These are phyloP conservation scores for Dicyrtomina minuta DNA, from an alignment of 2,888 invertebrate species.

Conservation along the genomic window DNA sequence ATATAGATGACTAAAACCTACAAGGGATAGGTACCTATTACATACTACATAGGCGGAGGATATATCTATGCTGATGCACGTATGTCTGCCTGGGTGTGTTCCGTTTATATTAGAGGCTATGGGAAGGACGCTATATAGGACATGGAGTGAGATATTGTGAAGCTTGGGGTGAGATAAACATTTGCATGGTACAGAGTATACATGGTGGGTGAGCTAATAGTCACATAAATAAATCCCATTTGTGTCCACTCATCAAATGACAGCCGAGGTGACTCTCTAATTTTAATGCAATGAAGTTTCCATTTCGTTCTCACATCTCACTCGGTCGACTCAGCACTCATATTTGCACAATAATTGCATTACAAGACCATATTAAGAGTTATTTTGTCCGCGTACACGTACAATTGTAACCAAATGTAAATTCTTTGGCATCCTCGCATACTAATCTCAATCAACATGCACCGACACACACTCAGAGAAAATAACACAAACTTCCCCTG, in stretches of 20 bases:
- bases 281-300: conserved; percentile 9
- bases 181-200: not conserved
- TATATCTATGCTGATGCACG: not conserved
- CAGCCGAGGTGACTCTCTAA: conserved; percentile 15
- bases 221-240: conserved; percentile 26
- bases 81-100: not conserved
- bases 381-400: conserved; percentile 14
- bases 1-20: no score
- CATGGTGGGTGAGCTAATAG: conserved; percentile 7
- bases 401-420: not conserved
- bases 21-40: no score
- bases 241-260: conserved; percentile 27
- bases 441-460: not conserved
- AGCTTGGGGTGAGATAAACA: not conserved
- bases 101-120: not conserved
- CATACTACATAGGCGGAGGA: no score
- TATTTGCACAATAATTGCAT: conserved; percentile 22
- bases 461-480: not conserved
- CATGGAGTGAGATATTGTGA: not conserved
- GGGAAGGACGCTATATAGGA: not conserved
- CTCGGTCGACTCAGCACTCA: conserved; percentile 1
- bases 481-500: not conserved
- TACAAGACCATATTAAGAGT: conserved; percentile 13
- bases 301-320: conserved; percentile 8
- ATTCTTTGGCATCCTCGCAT: conserved; percentile 5